Conservation (phyloP, 2,888 invertebrate species). For the Scaptomyza polygonia region DNA sequence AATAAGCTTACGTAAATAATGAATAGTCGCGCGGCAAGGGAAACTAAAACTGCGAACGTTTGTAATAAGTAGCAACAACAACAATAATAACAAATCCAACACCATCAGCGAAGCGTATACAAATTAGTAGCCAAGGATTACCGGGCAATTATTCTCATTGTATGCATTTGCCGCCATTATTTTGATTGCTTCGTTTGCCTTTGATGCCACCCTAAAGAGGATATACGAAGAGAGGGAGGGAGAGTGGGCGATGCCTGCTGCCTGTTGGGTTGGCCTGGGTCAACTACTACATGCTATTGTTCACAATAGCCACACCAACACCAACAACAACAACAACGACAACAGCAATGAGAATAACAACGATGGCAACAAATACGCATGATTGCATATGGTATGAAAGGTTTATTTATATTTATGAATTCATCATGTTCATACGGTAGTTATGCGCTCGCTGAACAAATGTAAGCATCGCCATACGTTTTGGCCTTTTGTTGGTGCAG, state of each 20-base stretch:
- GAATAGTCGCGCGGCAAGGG: conserved; percentile 59
- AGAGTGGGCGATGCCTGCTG: conserved; percentile 13
- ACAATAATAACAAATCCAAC: conserved; percentile 28
- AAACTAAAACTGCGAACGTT: conserved; percentile 49
- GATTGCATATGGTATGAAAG: conserved; percentile 71
- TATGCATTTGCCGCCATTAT: conserved; percentile 78
- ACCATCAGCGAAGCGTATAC: conserved; percentile 51
- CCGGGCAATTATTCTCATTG: conserved; percentile 79
- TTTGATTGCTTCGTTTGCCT: conserved; percentile 78
- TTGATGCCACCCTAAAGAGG: conserved; percentile 26
- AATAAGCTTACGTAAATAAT: conserved; percentile 78
- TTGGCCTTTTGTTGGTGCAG: conserved; percentile 23
- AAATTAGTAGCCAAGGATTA: conserved; percentile 78
- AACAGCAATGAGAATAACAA: conserved; percentile 12
- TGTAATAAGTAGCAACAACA: conserved; percentile 57
- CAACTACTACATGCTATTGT: conserved; percentile 42
- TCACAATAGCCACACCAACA: conserved; percentile 49
- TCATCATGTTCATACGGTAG: conserved; percentile 61
- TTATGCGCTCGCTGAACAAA: conserved; percentile 36
- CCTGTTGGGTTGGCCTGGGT: conserved; percentile 12
- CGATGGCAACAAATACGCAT: conserved; percentile 48
- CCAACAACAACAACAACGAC: conserved; percentile 1
- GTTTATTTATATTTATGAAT: conserved; percentile 77
- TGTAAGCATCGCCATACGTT: conserved; percentile 35
- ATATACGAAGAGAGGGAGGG: neutral